Base-by-base conservation (phyloP, 2,113 vertebrate species). In the Rhynchomys soricoides region DNA sequence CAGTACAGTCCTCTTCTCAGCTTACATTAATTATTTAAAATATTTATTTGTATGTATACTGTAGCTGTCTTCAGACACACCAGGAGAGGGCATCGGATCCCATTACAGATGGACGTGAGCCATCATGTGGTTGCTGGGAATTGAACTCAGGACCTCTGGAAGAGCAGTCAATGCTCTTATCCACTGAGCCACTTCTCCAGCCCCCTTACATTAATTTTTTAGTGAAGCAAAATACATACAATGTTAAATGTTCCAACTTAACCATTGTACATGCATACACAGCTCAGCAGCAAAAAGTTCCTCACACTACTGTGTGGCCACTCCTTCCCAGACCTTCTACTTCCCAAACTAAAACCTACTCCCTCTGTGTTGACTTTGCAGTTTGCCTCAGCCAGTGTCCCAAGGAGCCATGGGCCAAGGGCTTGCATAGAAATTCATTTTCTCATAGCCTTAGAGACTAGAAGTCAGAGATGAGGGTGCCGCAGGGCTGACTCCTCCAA, bases 221-320 rank as follows among this genome's bases (percentile, higher is more conserved):
- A 55, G 11, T 88, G 50, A 37, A 29, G 9, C n/a, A 73, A 55
- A 88, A 73, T 88, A 24, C 24, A 55, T 37, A 52, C 6, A 8
- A 52, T 50, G 37, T 70, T 52, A 70, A 70, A 64, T 64, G 37
- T 34, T 19, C 62, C 17, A 40, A n/a, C 37, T 8, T 22, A 73
- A 57, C 50, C 7, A 29, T 71, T 40, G 8, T 55, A 19, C 29
- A 19, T 17, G 15, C 22, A 64, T 8, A 4, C n/a, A 45, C 12
- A 37, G 43, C 62, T 34, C 31, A 0, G 48, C 1, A 43, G 16
- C 40, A 3, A 1, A 3, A 3, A 21, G 16, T 26, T 19, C 29
- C 5, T 4, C 2, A 1, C 11, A 0, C 0, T 22, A 5, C 0
- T 1, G n/a, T 12, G n/a, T 74, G 0, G 8, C 62, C 5, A 6